Evolutionary conservation across 2,888 invertebrate genomes (phyloP).

Genomic region (Pristionchus arcanus): DNA sequence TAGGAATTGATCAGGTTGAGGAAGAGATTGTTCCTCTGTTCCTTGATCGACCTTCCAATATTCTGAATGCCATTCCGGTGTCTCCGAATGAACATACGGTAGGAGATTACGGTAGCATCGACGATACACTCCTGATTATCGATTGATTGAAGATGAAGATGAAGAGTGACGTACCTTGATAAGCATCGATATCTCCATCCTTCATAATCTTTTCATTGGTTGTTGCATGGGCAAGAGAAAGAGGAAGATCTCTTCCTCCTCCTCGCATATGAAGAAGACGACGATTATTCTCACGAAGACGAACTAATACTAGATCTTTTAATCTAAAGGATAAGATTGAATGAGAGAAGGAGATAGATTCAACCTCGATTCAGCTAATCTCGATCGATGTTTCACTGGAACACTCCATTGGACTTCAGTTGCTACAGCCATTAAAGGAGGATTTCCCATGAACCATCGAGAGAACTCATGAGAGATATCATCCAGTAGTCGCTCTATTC

Average conservation of each 20-base stretch:
- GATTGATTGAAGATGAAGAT: not conserved
- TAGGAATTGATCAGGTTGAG: constrained; percentile 50
- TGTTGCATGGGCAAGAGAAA: constrained; percentile 72
- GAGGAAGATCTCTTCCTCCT: constrained; percentile 66
- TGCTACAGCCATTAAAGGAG: constrained; percentile 42
- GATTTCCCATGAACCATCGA: constrained; percentile 46
- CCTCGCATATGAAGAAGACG: constrained; percentile 69
- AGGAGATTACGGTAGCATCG: constrained; percentile 75
- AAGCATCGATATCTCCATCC: constrained; percentile 69
- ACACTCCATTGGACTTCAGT: constrained; percentile 54
- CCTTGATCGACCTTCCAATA: constrained; percentile 67
- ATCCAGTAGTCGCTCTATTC: constrained; percentile 43
- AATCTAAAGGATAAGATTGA: constrained; percentile 64
- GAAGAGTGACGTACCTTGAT: constrained; percentile 66
- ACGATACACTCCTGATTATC: constrained; percentile 73
- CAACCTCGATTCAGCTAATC: constrained; percentile 42
- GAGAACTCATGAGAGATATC: constrained; percentile 48
- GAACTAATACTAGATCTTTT: constrained; percentile 72
- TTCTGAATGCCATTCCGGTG: constrained; percentile 74
- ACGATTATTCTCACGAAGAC: constrained; percentile 74
- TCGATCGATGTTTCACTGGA: constrained; percentile 26
- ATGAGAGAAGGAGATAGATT: not conserved
- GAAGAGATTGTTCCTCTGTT: constrained; percentile 17
- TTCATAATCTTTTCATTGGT: constrained; percentile 75
- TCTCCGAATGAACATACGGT: constrained; percentile 73